Percentiles rank a stretch among this genome's conserved stretches.
Conservation (phyloP, 1,140 invertebrate species). For the Scaptomyza graminum region DNA sequence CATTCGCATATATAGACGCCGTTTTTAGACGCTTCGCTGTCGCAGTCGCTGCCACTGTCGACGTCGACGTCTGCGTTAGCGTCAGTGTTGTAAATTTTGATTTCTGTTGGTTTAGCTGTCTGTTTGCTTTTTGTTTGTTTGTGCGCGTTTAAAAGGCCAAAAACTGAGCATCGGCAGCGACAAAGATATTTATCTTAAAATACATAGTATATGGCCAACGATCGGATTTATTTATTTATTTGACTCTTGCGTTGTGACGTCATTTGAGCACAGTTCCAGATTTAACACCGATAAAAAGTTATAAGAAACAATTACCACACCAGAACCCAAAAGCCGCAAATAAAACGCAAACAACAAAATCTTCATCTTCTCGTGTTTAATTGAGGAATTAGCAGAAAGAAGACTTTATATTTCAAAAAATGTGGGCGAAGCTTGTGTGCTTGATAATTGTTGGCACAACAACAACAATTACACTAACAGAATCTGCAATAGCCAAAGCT, state of each 20-base stretch:
- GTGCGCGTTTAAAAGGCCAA: slow-evolving; percentile 42
- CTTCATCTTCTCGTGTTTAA: slow-evolving; percentile 21
- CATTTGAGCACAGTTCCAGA: slow-evolving; percentile 31
- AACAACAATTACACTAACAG: slow-evolving; percentile 2
- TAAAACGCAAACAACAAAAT: neutral
- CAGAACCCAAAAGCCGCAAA: slow-evolving; percentile 1
- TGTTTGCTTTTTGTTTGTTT: slow-evolving; percentile 13
- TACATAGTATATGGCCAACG: slow-evolving; percentile 8
- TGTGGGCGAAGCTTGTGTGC: slow-evolving; percentile 36
- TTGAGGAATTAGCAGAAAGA: slow-evolving; percentile 39
- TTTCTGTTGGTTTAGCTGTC: slow-evolving; percentile 40
- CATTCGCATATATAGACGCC: slow-evolving; percentile 60
- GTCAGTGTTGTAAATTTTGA: slow-evolving; percentile 37
- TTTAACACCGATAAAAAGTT: neutral
- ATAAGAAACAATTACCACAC: slow-evolving; percentile 34
- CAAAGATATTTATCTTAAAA: slow-evolving; percentile 9
- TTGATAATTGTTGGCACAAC: slow-evolving; percentile 17
- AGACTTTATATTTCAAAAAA: slow-evolving; percentile 1
- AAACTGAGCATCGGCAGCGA: slow-evolving; percentile 25
- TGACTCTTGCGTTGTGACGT: slow-evolving; percentile 65
- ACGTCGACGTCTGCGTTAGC: slow-evolving; percentile 26
- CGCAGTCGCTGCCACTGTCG: slow-evolving; percentile 19
- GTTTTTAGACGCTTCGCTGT: slow-evolving; percentile 55
- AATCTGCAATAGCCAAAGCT: neutral
- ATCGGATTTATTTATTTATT: slow-evolving; percentile 69